Conservation (phyloP, 2,888 invertebrate genomes). For the Lithodes maja region DNA sequence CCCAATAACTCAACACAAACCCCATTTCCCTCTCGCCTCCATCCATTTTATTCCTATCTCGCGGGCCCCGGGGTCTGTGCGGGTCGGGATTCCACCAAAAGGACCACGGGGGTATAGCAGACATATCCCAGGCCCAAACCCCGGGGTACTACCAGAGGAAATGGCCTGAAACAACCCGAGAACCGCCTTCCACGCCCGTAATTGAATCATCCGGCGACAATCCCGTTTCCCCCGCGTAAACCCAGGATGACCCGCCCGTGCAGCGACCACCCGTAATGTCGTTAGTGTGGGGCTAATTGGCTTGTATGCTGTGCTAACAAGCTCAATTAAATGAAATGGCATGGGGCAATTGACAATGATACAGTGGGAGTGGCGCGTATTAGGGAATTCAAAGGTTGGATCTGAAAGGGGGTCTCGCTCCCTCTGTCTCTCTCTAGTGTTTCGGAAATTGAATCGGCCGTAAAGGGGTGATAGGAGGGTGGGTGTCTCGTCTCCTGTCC, state of each 20-base stretch:
- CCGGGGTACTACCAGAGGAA: not conserved
- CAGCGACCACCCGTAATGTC: constrained; percentile 59
- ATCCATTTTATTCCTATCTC: not conserved
- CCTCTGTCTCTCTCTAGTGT: constrained; percentile 34
- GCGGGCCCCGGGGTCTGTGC: not conserved
- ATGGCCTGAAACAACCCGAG: constrained; percentile 30
- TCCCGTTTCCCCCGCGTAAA: constrained; percentile 52
- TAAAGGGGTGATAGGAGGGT: not conserved
- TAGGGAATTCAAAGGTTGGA: constrained; percentile 60
- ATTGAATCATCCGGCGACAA: constrained; percentile 55
- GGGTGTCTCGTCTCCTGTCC: constrained; percentile 8
- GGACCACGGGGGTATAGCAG: not conserved
- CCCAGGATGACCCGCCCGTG: constrained; percentile 56
- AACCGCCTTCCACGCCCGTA: constrained; percentile 44
- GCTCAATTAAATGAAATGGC: constrained; percentile 67
- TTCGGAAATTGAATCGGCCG: constrained; percentile 54
- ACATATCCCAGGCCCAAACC: not conserved
- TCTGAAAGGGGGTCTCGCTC: no score
- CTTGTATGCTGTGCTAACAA: constrained; percentile 67
- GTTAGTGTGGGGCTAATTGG: constrained; percentile 59
- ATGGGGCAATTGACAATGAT: constrained; percentile 66
- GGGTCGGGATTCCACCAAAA: not conserved
- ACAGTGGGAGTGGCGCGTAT: constrained; percentile 62
- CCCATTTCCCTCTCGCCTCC: constrained; percentile 38
- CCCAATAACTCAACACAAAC: constrained; percentile 46